Base-by-base conservation (phyloP, 2,113 vertebrate species). In the Psilopogon haemacephalus region DNA sequence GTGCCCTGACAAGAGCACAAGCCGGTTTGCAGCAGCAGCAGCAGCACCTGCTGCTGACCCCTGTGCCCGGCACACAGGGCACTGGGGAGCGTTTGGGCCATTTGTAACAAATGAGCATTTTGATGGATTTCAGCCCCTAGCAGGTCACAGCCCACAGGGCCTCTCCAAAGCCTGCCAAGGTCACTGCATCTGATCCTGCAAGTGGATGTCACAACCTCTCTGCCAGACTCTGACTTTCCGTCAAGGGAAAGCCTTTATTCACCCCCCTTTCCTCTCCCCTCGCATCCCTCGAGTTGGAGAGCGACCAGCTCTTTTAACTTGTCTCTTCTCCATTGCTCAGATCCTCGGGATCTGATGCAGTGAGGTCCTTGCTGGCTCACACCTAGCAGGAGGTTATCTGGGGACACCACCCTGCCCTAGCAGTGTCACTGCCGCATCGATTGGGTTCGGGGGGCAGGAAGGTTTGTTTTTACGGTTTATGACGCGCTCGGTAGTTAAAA, bases 391-490 rank as follows among this genome's bases (percentile, higher is more conserved):
- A 73, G 38, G 44, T 88, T 90, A 50, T 28, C 52, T 75, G 80
- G 48, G 73, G 75, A 73, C 58, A 69, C 14, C 26, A 12, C 86
- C 68, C 94, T 87, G 72, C 46, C 33, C 92, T 70, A 76, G 38
- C 84, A 84, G 60, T 3, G 3, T 30, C 0, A 3, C 74, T 84
- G 48, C 67, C 67, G 81, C 28, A 87, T 23, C 42, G 38, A 56
- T 84, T 58, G 64, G 33, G n/a, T 76, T 95, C 70, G 83, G 75
- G 19, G 85, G 68, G 46, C 74, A 77, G 62, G 69, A 86, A 70
- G 46, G 76, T 87, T 95, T 90, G 52, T 94, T 96, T 95, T 88
- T 93, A 96, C 4, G 21, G 71, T 95, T 95, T 91, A 84, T 89
- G 82, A 75, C 84, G 74, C 9, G 55, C 78, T 71, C 72, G 33